Percentiles rank a stretch among this genome's conserved stretches.
Evolutionary conservation across 2,888 invertebrate genomes (phyloP).

Genomic region (Frankliniella fusca): DNA sequence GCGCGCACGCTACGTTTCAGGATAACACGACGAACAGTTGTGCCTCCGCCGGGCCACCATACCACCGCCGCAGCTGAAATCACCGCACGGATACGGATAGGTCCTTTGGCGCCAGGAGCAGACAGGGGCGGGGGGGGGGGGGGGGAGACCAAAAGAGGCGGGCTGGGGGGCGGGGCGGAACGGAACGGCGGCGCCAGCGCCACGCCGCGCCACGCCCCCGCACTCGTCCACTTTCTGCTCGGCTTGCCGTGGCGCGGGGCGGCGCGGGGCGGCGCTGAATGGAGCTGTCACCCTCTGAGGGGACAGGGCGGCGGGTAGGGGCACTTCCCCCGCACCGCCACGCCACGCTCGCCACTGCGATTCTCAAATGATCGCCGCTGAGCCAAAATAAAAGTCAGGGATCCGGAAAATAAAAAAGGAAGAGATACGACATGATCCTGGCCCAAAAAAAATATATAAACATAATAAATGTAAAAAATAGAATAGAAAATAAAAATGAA

Average conservation of each 20-base stretch:
- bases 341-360: background rate
- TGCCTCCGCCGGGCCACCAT: too few species aligned
- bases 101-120: too few species aligned
- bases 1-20: too few species aligned
- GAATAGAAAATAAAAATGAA: too few species aligned
- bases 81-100: too few species aligned
- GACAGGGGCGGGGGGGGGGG: too few species aligned
- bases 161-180: background rate
- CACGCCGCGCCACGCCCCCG: constrained; percentile 8
- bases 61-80: too few species aligned
- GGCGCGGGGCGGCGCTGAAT: constrained; percentile 6
- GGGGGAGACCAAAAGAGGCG: too few species aligned
- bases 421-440: background rate
- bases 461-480: too few species aligned
- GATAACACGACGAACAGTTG: too few species aligned
- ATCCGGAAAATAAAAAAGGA: background rate
- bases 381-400: constrained; percentile 22
- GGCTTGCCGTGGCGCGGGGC: background rate
- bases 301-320: background rate
- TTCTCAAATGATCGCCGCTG: constrained; percentile 12
- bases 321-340: background rate
- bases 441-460: too few species aligned
- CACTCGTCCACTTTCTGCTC: background rate
- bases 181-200: background rate
- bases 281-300: constrained; percentile 22